These are phyloP conservation scores for Heliothis virescens DNA, from an alignment of 1,140 invertebrate species.

Conservation along the genomic window DNA sequence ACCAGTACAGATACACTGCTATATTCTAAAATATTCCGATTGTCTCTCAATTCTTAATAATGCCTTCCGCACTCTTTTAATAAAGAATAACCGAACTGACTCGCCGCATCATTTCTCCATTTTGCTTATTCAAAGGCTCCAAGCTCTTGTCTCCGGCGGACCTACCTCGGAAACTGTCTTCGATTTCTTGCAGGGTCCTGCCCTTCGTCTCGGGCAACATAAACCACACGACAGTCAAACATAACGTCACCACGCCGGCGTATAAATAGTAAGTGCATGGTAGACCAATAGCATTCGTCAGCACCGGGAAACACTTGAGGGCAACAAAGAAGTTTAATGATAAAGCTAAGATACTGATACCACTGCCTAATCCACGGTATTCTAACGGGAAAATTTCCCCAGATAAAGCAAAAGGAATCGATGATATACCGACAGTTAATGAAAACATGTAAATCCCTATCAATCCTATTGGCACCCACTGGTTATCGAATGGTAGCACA, in stretches of 20 bases:
- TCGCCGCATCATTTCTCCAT: constrained; percentile 66
- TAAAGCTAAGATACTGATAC: constrained; percentile 71
- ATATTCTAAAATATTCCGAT: constrained; percentile 1
- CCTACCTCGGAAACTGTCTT: constrained; percentile 71
- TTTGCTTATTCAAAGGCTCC: constrained; percentile 63
- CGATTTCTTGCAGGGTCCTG: constrained; percentile 79
- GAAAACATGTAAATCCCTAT: constrained; percentile 80
- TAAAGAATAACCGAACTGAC: constrained; percentile 78
- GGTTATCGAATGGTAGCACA: constrained; percentile 63
- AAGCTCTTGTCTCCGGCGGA: constrained; percentile 63
- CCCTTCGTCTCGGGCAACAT: constrained; percentile 81
- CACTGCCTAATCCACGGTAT: constrained; percentile 78
- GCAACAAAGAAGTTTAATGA: constrained; percentile 79
- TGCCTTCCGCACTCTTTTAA: constrained; percentile 52
- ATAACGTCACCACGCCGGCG: constrained; percentile 63
- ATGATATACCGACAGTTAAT: constrained; percentile 77
- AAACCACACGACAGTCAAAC: constrained; percentile 69
- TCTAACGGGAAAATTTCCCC: constrained; percentile 81
- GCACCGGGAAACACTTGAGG: constrained; percentile 76
- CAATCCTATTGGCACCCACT: constrained; percentile 73
- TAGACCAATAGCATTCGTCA: constrained; percentile 68
- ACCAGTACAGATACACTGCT: background rate
- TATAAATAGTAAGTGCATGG: constrained; percentile 75
- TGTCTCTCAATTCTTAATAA: constrained; percentile 6
- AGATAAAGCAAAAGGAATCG: constrained; percentile 78